phyloP scores from a whole-genome alignment of 1,140 invertebrate genomes.

The Nylanderia fulva region DNA sequence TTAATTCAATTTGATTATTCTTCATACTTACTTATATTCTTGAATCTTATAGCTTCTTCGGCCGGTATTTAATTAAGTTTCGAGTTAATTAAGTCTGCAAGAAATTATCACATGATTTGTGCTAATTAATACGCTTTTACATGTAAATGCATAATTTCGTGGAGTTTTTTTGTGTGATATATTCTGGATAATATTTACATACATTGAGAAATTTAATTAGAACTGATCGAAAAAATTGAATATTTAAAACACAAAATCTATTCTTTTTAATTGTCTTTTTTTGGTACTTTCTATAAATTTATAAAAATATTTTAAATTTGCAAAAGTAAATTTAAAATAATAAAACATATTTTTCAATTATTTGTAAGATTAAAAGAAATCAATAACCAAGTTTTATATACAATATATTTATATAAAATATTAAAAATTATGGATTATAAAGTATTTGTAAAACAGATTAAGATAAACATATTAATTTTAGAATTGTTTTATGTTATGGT shows the following conservation, averaged over 20 bases:
- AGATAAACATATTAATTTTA: neutral
- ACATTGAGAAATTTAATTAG: neutral
- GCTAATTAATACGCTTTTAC: conserved; percentile 18
- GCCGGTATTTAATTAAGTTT: conserved; percentile 24
- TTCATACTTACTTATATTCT: too few species aligned
- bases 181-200: neutral
- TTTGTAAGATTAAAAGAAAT: neutral
- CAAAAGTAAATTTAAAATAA: neutral
- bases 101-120: conserved; percentile 1
- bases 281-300: neutral
- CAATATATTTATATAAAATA: too few species aligned
- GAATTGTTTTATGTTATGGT: neutral
- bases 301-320: neutral
- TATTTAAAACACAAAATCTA: neutral
- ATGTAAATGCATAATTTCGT: conserved; percentile 1
- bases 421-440: neutral
- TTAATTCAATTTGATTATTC: conserved; percentile 29
- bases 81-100: neutral
- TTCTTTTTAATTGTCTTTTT: neutral
- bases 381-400: neutral
- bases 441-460: neutral
- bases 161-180: neutral
- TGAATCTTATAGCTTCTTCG: neutral
- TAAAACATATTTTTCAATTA: neutral
- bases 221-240: neutral